These are phyloP conservation scores for Eudemis profundana DNA, from an alignment of 2,888 invertebrate genomes.

Conservation along the genomic window DNA sequence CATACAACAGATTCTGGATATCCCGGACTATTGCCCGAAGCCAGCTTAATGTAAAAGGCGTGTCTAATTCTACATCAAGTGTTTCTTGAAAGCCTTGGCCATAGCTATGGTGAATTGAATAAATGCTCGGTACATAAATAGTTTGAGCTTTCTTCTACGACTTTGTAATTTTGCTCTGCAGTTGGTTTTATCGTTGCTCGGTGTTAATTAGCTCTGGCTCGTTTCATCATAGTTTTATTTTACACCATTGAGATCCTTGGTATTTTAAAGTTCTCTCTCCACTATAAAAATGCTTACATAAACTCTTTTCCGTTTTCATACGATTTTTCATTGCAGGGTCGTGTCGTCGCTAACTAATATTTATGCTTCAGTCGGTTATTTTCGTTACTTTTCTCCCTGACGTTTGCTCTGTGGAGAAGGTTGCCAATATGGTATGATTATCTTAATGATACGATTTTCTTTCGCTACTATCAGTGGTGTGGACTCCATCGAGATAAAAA, in stretches of 20 bases:
- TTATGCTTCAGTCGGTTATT: too few relatives aligned
- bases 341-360: too few relatives aligned
- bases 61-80: slow-evolving; percentile 68
- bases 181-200: background rate
- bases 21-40: slow-evolving; percentile 52
- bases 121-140: slow-evolving; percentile 45
- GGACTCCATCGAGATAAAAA: too few relatives aligned
- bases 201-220: slow-evolving; percentile 14
- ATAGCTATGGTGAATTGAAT: slow-evolving; percentile 45
- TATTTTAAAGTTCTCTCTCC: background rate
- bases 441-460: too few relatives aligned
- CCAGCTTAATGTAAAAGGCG: slow-evolving; percentile 66
- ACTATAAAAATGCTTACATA: background rate
- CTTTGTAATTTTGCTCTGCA: slow-evolving; percentile 7
- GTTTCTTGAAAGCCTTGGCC: slow-evolving; percentile 54
- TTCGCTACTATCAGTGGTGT: too few relatives aligned
- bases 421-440: too few relatives aligned
- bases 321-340: too few relatives aligned
- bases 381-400: too few relatives aligned
- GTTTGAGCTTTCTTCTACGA: slow-evolving; percentile 26
- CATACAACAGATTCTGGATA: too few relatives aligned
- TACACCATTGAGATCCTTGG: slow-evolving; percentile 2
- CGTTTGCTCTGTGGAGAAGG: too few relatives aligned
- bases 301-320: background rate
- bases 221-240: slow-evolving; percentile 15